A percentile compares a stretch with the other conserved stretches of the same genome.
Conservation (phyloP, 2,113 vertebrate species). For the Camelus dromedarius region DNA sequence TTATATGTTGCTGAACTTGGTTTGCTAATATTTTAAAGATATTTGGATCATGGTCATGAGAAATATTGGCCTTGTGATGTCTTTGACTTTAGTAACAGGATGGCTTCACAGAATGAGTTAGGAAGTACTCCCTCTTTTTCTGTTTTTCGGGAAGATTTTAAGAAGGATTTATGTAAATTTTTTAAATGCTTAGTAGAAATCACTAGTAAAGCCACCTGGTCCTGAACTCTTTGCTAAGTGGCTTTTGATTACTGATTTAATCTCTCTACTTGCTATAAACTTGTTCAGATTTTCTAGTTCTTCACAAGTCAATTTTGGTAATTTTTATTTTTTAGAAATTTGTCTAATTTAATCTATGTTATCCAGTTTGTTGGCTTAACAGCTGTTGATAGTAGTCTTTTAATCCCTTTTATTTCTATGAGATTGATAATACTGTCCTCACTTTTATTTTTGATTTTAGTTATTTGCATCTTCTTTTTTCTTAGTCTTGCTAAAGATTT, state of each 20-base stretch:
- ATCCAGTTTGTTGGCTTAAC: not conserved
- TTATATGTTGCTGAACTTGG: slow-evolving; percentile 26
- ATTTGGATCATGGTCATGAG: not conserved
- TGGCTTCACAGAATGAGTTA: not conserved
- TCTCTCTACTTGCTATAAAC: not conserved
- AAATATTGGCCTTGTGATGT: not conserved
- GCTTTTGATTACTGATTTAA: slow-evolving; percentile 26
- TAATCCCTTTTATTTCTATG: slow-evolving; percentile 37
- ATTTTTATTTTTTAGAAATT: not conserved
- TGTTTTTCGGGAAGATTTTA: not conserved
- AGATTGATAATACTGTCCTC: not conserved
- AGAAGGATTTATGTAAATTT: not conserved
- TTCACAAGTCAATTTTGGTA: not conserved
- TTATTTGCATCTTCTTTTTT: not conserved
- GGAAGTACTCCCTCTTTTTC: not conserved
- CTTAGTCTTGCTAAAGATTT: not conserved
- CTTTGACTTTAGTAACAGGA: not conserved
- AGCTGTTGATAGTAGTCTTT: not conserved
- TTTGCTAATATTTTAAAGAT: slow-evolving; percentile 42
- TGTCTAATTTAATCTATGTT: not conserved
- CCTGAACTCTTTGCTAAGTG: not conserved
- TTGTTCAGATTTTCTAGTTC: slow-evolving; percentile 15
- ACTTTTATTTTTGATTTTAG: slow-evolving; percentile 42
- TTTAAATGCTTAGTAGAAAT: slow-evolving; percentile 49
- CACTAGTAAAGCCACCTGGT: not conserved